phyloP scores from a whole-genome alignment of 2,888 invertebrate species.

The Lepas anatifera region DNA sequence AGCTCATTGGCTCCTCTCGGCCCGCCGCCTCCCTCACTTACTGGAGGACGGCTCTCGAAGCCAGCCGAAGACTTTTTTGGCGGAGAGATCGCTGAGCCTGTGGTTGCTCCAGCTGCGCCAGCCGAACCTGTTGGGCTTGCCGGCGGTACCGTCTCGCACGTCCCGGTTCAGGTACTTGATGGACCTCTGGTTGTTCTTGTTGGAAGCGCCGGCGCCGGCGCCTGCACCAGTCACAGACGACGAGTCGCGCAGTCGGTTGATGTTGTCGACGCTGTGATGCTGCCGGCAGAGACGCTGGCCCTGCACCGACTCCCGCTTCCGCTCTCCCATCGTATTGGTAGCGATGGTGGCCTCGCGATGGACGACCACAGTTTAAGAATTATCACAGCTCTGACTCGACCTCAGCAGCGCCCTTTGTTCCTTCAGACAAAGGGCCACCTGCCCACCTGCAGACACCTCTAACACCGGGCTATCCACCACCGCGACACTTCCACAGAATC shows the following conservation, averaged over 20 bases:
- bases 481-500: too few species aligned
- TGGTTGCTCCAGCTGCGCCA: slow-evolving; percentile 10
- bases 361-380: too few species aligned
- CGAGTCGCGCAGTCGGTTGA: not conserved
- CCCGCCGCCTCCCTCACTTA: too few species aligned
- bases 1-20: too few species aligned
- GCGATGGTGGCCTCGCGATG: too few species aligned
- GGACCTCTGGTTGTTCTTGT: not conserved
- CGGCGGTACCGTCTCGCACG: not conserved
- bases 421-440: too few species aligned
- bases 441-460: too few species aligned
- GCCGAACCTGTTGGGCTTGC: slow-evolving; percentile 5
- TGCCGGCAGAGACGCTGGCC: not conserved
- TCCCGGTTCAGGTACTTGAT: not conserved
- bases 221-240: not conserved
- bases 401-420: too few species aligned
- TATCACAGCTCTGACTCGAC: too few species aligned
- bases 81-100: not conserved
- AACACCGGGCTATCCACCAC: too few species aligned
- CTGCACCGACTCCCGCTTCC: not conserved
- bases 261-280: not conserved
- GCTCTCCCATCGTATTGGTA: not conserved
- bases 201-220: not conserved
- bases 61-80: not conserved
- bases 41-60: not conserved